Evolutionary conservation across 1,140 invertebrate species (phyloP).

Genomic region (Halictus rubicundus): DNA sequence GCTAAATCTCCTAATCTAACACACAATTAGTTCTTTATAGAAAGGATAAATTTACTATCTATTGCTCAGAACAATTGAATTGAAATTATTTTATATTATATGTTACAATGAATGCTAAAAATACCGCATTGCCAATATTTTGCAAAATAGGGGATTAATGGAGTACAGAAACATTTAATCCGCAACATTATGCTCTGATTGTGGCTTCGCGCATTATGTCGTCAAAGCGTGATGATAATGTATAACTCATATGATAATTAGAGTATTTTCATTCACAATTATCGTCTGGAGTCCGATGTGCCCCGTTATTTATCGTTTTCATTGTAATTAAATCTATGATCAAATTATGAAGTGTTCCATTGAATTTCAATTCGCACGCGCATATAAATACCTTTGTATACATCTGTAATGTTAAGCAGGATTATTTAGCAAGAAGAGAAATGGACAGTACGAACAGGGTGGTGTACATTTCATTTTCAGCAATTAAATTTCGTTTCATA

Average conservation of each 20-base stretch:
- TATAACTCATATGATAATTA: constrained; percentile 27
- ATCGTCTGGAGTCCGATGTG: constrained; percentile 42
- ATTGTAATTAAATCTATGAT: constrained; percentile 56
- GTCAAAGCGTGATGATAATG: constrained; percentile 34
- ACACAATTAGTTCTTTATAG: too few species aligned
- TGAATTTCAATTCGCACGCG: not conserved
- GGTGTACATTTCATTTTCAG: not conserved
- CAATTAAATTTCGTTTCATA: too few species aligned
- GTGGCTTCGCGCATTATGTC: not conserved
- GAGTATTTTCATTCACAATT: constrained; percentile 31
- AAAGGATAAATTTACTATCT: too few species aligned
- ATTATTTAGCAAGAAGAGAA: not conserved
- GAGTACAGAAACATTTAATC: not conserved
- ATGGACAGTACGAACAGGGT: not conserved
- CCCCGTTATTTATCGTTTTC: constrained; percentile 42
- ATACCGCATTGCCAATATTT: too few species aligned
- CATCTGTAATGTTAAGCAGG: not conserved
- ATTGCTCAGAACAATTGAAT: too few species aligned
- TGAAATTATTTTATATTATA: too few species aligned
- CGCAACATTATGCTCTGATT: not conserved
- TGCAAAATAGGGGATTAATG: not conserved
- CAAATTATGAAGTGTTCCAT: constrained; percentile 43
- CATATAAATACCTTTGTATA: not conserved
- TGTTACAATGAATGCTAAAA: too few species aligned
- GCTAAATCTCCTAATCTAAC: too few species aligned